Evolutionary conservation across 2,888 invertebrate species (phyloP), one percentile per base, ranked within the genome.

Genomic region (Heliconius sara): DNA sequence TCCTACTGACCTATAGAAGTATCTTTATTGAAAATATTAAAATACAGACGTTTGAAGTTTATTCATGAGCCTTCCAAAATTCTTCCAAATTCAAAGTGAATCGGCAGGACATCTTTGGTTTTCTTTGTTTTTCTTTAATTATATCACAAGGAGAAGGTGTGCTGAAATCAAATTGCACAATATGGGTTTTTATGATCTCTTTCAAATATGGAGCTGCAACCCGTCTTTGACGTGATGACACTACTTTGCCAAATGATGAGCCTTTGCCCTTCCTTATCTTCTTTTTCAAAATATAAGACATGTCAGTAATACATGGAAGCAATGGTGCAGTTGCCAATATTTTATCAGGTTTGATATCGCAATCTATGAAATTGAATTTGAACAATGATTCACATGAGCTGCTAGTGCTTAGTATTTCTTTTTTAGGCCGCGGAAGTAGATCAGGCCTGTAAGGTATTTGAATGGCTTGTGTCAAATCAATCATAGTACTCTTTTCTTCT

Each of bases 101-200:
- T 52, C 81, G 83, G 79, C 79, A 82, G n/a, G 83, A 85, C 76
- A 84, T 79, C 19, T 83, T 85, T 16, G 89, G 91, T 27, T 88
- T 88, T 65, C 85, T 84, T 77, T 88, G 81, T 74, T 87, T 91
- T 78, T 90, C 91, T 79, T 89, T 90, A 27, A 90, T 89, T 27
- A 91, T 79, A 82, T 94, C 94, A 85, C 92, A 93, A 0, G 94
- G 94, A 13, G 93, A 93, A 66, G 89, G 89, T 10, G 91, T 91
- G 16, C 85, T 86, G 66, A 94, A 94, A 80, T 92, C 90, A 87
- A 94, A 94, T 34, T 86, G 83, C 0, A 84, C 81, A 39, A 93
- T 87, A n/a, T 84, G 85, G 10, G 84, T 81, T 4, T 85, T 70
- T 2, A 89, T 78, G 6, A 87, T 86, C 63, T 87, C 86, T 66